Evolutionary conservation across 2,888 invertebrate genomes (phyloP), one percentile per base, ranked within the genome.

Genomic region (Ectobius pallidus): DNA sequence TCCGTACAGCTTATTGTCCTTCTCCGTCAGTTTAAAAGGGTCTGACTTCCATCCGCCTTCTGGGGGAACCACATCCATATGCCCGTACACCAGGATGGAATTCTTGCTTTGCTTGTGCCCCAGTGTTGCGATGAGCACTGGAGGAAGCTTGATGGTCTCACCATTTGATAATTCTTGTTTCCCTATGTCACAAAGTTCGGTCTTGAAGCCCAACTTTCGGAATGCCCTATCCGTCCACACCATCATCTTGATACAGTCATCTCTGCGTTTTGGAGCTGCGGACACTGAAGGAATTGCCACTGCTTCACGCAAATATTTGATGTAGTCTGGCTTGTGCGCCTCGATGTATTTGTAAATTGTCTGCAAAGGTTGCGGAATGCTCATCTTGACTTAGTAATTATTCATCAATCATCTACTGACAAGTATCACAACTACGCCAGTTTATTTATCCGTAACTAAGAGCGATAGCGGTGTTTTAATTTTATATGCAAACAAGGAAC

Each of bases 41-140:
- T 89, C 88, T 1, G 87, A 86, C 78, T 87, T 83, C 88, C 88
- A 88, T 9, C 87, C 88, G 82, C 87, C 87, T 46, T 79, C 78
- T 20, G 88, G 88, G 16, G 88, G 88, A 78, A 88, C 88, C 1
- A 89, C 89, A 81, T 89, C 89, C 75, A 89, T 80, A 81, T 89
- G 89, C 1, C 88, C 88, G 80, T 89, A 89, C 34, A 89, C 82
- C 52, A 86, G 82, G 20, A 89, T 78, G 9, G 88, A 89, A 78
- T 87, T 87, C 81, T 88, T 88, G 27, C 80, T 80, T 7, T 83
- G 83, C 76, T 88, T 86, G 30, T 79, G 80, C 46, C 87, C 87
- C 30, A 86, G 80, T 3, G 80, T 77, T 16, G 83, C 87, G 1
- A 86, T 77, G 14, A 87, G 77, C 14, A 86, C 82, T 3, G 86